Evolutionary conservation across 2,797 vertebrate species (phyloP), one percentile per base, ranked within the genome.

Genomic region (Erethizon dorsatum): DNA sequence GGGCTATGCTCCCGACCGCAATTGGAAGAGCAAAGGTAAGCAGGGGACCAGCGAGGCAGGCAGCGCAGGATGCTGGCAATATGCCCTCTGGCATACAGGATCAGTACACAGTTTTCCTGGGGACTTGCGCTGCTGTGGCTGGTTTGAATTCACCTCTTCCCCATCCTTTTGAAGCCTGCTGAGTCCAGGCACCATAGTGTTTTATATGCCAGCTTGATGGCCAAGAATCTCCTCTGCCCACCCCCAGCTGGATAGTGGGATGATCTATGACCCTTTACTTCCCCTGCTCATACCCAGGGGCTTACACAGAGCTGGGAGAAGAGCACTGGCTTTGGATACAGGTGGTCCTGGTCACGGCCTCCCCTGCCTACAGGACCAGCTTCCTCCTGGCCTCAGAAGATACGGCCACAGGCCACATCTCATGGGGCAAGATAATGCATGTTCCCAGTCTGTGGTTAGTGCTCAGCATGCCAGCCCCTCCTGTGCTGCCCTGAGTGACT

Each of bases 21-120:
- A 99, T 98, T 99, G 99, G 99, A 99, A 99, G 96, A 99, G 99
- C 98, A 99, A 99, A 99, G 99, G 99, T 99, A 97, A 97, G 0
- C 9, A 0, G 10, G 6, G 6, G 73, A 0, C 14, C 18, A 14
- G 13, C 17, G 20, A 10, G n/a, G 75, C 65, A 24, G 56, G n/a
- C 37, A 4, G 33, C 56, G 37, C 11, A 28, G 50, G 63, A 9
- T 13, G 8, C 54, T 18, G n/a, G 9, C n/a, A 31, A 6, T 37
- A 6, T n/a, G 0, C 45, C n/a, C 5, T 2, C 50, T 0, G 6
- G 57, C 71, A 67, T 56, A 1, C 47, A 90, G 59, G 61, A 5
- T 56, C 56, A 15, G 84, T n/a, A 63, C 12, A 33, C 22, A 15
- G 14, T 33, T 47, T 47, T 50, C 26, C 59, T 31, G 12, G 22